These are phyloP conservation scores for Sakesphorus luctuosus DNA, from an alignment of 2,113 vertebrate genomes.

Conservation along the genomic window DNA sequence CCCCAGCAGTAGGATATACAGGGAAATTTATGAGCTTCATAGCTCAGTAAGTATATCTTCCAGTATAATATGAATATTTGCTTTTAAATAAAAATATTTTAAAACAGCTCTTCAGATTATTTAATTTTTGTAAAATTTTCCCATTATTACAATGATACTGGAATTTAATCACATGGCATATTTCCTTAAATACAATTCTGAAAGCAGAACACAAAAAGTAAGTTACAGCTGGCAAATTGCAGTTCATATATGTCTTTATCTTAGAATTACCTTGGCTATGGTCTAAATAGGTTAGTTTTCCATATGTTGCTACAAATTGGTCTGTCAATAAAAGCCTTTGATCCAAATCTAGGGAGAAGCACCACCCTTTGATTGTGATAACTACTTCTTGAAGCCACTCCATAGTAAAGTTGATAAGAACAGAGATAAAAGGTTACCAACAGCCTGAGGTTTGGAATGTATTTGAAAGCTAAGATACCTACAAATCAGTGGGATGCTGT, in stretches of 20 bases:
- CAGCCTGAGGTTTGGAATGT: not conserved
- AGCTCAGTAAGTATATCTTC: not conserved
- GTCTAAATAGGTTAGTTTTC: not conserved
- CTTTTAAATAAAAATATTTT: not conserved
- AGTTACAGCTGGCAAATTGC: not conserved
- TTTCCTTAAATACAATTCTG: not conserved
- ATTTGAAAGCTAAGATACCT: not conserved
- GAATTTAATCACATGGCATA: not conserved
- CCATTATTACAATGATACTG: not conserved
- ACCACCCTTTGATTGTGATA: not conserved
- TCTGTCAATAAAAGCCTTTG: slow-evolving; percentile 56
- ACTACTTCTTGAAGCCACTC: slow-evolving; percentile 36
- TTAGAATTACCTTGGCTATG: not conserved
- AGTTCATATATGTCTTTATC: not conserved
- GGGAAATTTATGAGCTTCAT: not conserved
- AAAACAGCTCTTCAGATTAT: not conserved
- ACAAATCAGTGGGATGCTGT: not conserved
- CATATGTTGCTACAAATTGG: slow-evolving; percentile 36
- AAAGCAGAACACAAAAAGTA: not conserved
- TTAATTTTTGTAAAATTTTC: not conserved
- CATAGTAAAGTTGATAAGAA: not conserved
- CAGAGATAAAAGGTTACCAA: not conserved
- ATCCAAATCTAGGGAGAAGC: slow-evolving; percentile 9
- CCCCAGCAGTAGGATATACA: not conserved
- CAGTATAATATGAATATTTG: not conserved